Evolutionary conservation across 2,888 invertebrate species (phyloP), one percentile per base, ranked within the genome.

Genomic region (Noctua janthe): DNA sequence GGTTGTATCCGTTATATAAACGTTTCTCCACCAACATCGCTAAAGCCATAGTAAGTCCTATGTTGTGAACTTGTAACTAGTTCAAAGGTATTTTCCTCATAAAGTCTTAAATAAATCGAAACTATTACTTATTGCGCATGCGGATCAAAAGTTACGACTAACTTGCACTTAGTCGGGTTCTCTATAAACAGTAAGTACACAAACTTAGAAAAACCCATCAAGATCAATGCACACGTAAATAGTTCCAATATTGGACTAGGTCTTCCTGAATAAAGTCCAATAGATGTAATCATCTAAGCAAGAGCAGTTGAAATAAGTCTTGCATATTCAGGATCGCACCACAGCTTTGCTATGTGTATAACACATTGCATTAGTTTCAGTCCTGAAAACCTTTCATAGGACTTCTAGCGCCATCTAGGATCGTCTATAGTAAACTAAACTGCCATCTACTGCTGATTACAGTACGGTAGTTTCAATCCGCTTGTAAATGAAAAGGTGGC

Each of bases 401-500:
- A 43, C 67, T 20, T 54, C 7, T 39, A 69, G 20, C 51, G 76
- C 69, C 77, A 62, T 62, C 80, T 83, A 54, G 67, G 51, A 47
- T 51, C 20, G 35, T 20, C 0, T 39, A 23, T 15, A 83, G 17
- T 39, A 62, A 76, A 47, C 56, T 69, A 56, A 35, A 59, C n/a
- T 8, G 51, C 43, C 59, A 76, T 47, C 77, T 39, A 59, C 15
- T 71, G 39, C 1, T 20, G 11, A 35, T 43, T 23, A 13, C 3
- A 51, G 11, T 20, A 17, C 23, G 39, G 20, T 49, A 56, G 5
- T 15, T 49, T 3, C 15, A n/a, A 15, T 15, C 62, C 7, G 23
- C n/a, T 29, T 29, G 11, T 29, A 49, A 47, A 17, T 83, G 17
- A 2, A 76, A 70, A 69, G 81, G 43, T 83, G 83, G 56, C 83